Percentiles rank a stretch among this genome's conserved stretches.
These are phyloP conservation scores for Umimayanthus chanpuru DNA, from an alignment of 92 coral and sea anemone species.

Conservation along the genomic window DNA sequence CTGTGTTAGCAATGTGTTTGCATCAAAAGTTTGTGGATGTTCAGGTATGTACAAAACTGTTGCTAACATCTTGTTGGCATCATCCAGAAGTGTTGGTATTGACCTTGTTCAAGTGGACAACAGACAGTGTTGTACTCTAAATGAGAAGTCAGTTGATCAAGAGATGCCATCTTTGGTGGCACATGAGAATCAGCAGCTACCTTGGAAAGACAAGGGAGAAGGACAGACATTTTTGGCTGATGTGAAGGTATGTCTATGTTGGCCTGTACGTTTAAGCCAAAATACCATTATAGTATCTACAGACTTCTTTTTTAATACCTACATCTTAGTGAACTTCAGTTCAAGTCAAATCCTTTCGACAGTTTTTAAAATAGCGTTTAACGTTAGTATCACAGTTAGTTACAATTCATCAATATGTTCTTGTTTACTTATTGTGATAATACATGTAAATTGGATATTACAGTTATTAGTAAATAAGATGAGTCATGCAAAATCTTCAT, in stretches of 20 bases:
- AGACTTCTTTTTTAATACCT: background rate
- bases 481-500: no score
- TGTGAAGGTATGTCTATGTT: background rate
- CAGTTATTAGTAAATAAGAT: no score
- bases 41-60: no score
- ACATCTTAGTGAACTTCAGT: background rate
- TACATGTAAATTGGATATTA: no score
- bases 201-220: background rate
- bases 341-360: background rate
- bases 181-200: background rate
- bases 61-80: no score
- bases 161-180: background rate
- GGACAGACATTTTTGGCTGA: background rate
- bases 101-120: background rate
- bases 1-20: no score
- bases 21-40: no score
- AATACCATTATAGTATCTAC: background rate
- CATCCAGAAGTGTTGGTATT: background rate
- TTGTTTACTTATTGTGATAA: no score
- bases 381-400: no score
- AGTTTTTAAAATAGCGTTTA: no score
- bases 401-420: no score
- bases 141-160: background rate
- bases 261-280: background rate
- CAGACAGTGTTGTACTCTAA: background rate